Base-by-base conservation (phyloP, 2,888 invertebrate species). In the Tortricodes alternella region DNA sequence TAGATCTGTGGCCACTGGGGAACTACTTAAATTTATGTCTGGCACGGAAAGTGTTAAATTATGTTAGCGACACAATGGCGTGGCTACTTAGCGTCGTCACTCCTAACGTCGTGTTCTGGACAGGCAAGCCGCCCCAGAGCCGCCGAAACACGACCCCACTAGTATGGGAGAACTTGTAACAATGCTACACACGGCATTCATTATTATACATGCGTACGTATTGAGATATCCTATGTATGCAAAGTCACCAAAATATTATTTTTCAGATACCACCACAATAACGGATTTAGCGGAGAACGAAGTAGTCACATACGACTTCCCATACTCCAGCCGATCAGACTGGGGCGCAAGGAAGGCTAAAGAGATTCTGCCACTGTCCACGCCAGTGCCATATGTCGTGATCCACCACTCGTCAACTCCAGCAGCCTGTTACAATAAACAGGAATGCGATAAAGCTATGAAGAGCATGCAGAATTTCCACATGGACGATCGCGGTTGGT, bases 321-420 rank as follows among this genome's bases (percentile, higher is more conserved):
- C 79, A 0, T 81, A 76, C 66, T 67, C 73, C 8, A 56, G 90
- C 0, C 89, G 94, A 1, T 73, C 82, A 0, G 87, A 90, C 60
- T 95, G 95, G 95, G 80, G 89, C 0, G 95, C 94, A 0, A 80
- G 92, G 38, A 68, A 80, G 1, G 82, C 94, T 0, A 92, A 82
- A 51, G 59, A 79, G 16, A 80, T 79, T 18, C 78, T 81, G 29
- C 74, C 82, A 1, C 91, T 94, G 63, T 13, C 64, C 2, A 92
- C 88, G 4, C 94, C 94, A 0, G 93, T 94, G 1, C 93, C 94
- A 0, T 94, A 89, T 70, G 94, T 95, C 37, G 93, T 95, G 49
- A 94, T 95, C 60, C 95, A 95, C 75, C 95, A 95, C 78, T 93
- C 94, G 0, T 93, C 93, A 70, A 80, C 71, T 24, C 93, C 94